These are phyloP conservation scores for Hydrochoerus hydrochaeris DNA, from an alignment of 2,113 vertebrate species.

Conservation along the genomic window DNA sequence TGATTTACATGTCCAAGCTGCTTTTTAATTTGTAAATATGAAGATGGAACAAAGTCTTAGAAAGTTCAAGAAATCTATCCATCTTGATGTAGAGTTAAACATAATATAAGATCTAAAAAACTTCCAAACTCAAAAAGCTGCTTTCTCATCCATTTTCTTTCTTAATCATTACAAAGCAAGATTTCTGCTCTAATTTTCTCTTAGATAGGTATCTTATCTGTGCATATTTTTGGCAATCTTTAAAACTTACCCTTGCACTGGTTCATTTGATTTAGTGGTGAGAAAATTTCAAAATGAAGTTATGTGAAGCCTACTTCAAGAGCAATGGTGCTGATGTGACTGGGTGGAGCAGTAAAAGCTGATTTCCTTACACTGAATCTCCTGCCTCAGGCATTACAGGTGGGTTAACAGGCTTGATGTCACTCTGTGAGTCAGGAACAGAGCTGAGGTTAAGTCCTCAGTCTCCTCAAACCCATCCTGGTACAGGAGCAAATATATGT, in stretches of 20 bases:
- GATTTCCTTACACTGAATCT: constrained; percentile 54
- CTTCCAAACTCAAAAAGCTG: constrained; percentile 47
- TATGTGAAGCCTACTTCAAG: constrained; percentile 50
- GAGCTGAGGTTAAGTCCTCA: constrained; percentile 36
- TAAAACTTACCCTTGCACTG: constrained; percentile 23
- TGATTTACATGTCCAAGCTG: constrained; percentile 55
- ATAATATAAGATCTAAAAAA: constrained; percentile 68
- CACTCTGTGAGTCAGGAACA: constrained; percentile 50
- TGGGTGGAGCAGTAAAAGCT: constrained; percentile 52
- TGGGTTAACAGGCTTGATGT: constrained; percentile 69
- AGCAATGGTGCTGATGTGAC: constrained; percentile 48
- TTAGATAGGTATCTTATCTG: constrained; percentile 52
- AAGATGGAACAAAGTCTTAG: constrained; percentile 67
- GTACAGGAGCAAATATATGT: constrained; percentile 7
- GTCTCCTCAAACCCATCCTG: constrained; percentile 19
- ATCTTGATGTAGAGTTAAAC: constrained; percentile 59
- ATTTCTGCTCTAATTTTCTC: constrained; percentile 49
- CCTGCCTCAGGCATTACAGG: constrained; percentile 62
- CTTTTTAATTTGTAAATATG: constrained; percentile 73
- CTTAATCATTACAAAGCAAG: constrained; percentile 32
- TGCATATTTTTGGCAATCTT: constrained; percentile 60
- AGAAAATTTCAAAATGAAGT: constrained; percentile 75
- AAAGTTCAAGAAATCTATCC: constrained; percentile 61
- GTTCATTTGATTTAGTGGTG: constrained; percentile 65
- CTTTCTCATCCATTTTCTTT: constrained; percentile 63